A percentile compares a stretch with the other conserved stretches of the same genome.
phyloP scores from a whole-genome alignment of 2,113 vertebrate genomes.

The Heterochromis multidens region DNA sequence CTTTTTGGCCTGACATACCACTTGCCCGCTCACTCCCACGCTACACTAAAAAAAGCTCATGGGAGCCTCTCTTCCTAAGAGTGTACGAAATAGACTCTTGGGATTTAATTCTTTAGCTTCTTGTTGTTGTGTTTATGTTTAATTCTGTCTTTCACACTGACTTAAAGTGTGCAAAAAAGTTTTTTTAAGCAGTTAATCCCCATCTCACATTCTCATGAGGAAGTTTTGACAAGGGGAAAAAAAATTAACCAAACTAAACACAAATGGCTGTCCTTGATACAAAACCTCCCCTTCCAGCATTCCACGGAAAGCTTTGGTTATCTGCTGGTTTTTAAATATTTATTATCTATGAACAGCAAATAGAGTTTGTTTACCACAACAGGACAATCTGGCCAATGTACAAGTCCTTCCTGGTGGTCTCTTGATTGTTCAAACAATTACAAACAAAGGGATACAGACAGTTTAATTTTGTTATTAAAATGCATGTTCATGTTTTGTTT shows the following conservation, averaged over 20 bases:
- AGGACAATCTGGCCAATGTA: neutral
- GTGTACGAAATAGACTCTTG: neutral
- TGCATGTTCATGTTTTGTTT: neutral
- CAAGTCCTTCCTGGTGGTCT: neutral
- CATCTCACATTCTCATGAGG: neutral
- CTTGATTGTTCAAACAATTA: neutral
- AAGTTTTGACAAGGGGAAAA: neutral
- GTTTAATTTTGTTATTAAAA: neutral
- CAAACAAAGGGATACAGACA: neutral
- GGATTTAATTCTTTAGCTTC: neutral
- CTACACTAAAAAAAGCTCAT: conserved; percentile 11
- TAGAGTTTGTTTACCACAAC: conserved; percentile 12
- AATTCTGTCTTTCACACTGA: neutral
- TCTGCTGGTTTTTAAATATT: conserved; percentile 28
- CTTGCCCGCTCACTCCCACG: conserved; percentile 23
- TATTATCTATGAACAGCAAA: conserved; percentile 5
- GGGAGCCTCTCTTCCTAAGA: neutral
- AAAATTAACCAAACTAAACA: neutral
- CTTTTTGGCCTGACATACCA: conserved; percentile 1
- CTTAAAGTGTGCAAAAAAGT: neutral
- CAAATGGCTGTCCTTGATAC: neutral
- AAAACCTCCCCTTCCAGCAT: neutral
- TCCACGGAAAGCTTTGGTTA: neutral
- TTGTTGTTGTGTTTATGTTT: neutral
- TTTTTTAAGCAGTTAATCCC: neutral